phyloP scores from a whole-genome alignment of 1,140 invertebrate species.

The Drosophila obscura region DNA sequence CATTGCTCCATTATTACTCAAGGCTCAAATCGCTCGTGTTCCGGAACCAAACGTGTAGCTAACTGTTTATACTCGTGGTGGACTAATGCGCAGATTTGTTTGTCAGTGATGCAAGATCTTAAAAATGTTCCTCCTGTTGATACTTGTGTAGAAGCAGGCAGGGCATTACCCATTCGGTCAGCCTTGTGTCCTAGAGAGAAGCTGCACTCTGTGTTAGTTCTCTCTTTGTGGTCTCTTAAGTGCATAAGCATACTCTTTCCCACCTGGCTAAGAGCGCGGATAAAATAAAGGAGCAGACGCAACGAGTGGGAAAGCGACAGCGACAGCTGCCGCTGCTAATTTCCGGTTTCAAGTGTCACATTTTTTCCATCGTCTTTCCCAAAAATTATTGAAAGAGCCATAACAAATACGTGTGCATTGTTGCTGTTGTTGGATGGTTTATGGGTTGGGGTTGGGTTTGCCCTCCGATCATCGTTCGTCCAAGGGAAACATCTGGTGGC shows the following conservation, averaged over 20 bases:
- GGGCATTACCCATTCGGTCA: no score
- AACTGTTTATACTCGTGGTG: slow-evolving; percentile 24
- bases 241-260: slow-evolving; percentile 1
- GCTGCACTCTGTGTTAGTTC: no score
- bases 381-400: slow-evolving; percentile 77
- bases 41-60: slow-evolving; percentile 49
- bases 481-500: slow-evolving; percentile 69
- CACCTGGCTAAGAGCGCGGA: slow-evolving; percentile 19
- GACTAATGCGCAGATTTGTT: slow-evolving; percentile 17
- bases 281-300: not conserved
- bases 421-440: slow-evolving; percentile 66
- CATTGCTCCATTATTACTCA: slow-evolving; percentile 12
- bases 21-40: slow-evolving; percentile 15
- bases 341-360: slow-evolving; percentile 80
- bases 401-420: slow-evolving; percentile 62
- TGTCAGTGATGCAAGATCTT: slow-evolving; percentile 22
- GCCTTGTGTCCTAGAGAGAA: no score
- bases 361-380: slow-evolving; percentile 42
- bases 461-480: slow-evolving; percentile 18
- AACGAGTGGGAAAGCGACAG: slow-evolving; percentile 54
- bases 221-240: slow-evolving; percentile 1
- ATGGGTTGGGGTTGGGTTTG: slow-evolving; percentile 62
- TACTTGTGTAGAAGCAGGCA: no score
- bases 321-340: slow-evolving; percentile 64
- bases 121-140: slow-evolving; percentile 14